These are phyloP conservation scores for Drosophila micromelanica DNA, from an alignment of 1,140 invertebrate genomes.

Conservation along the genomic window DNA sequence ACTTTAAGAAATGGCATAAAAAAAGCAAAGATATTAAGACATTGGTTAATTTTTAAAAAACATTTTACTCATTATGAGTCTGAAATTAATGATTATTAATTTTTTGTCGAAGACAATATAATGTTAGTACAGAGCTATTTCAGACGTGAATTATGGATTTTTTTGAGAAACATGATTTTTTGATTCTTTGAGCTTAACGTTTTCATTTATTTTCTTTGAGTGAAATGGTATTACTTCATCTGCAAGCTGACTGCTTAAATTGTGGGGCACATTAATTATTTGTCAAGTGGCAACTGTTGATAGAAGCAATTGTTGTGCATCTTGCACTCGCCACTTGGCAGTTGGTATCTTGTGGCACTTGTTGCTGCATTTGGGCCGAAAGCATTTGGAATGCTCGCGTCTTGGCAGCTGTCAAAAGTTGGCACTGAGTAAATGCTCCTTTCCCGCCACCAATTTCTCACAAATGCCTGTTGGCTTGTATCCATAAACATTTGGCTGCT, in stretches of 20 bases:
- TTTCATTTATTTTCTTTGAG: slow-evolving; percentile 16
- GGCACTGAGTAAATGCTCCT: slow-evolving; percentile 13
- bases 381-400: slow-evolving; percentile 31
- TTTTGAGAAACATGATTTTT: too few species aligned
- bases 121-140: too few species aligned
- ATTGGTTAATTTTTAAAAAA: too few species aligned
- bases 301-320: slow-evolving; percentile 63
- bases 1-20: too few species aligned
- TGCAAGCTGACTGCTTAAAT: slow-evolving; percentile 49
- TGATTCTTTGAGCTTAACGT: too few species aligned
- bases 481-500: slow-evolving; percentile 29
- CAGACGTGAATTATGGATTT: too few species aligned
- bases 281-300: slow-evolving; percentile 68
- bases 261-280: slow-evolving; percentile 66
- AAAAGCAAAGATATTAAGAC: too few species aligned
- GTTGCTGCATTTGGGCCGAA: slow-evolving; percentile 36
- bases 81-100: too few species aligned
- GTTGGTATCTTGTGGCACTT: slow-evolving; percentile 19
- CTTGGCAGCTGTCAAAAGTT: slow-evolving; percentile 32
- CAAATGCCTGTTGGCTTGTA: not conserved
- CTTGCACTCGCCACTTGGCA: slow-evolving; percentile 45
- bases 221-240: slow-evolving; percentile 16
- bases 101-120: too few species aligned
- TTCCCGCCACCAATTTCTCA: not conserved
- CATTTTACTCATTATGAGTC: too few species aligned